Percentiles rank a stretch among this genome's conserved stretches.
phyloP scores from a whole-genome alignment of 64 coral and sea anemone species.

The Montipora cactus region DNA sequence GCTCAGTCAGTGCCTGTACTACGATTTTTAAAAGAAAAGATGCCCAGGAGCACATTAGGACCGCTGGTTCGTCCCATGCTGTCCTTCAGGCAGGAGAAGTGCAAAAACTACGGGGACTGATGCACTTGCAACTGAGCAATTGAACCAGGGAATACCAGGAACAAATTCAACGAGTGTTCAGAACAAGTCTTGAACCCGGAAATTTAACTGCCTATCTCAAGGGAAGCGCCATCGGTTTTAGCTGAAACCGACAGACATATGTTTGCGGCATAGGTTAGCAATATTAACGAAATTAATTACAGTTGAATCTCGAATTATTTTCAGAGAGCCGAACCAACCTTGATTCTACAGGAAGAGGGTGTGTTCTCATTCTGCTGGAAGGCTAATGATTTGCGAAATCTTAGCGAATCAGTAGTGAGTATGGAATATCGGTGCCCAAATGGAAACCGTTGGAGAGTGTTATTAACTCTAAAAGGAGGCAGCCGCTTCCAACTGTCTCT shows the following conservation, averaged over 20 bases:
- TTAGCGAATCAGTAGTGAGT: not conserved
- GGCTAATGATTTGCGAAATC: not conserved
- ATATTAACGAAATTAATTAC: not conserved
- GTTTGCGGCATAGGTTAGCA: not conserved
- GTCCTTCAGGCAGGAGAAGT: constrained; percentile 1
- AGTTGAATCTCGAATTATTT: not conserved
- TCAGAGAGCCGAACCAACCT: not conserved
- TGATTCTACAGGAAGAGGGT: not conserved
- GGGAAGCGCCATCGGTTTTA: not conserved
- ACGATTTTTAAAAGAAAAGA: not conserved
- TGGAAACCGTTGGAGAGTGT: not conserved
- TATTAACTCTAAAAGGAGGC: not conserved
- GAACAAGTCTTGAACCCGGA: too few relatives aligned
- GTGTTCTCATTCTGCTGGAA: not conserved
- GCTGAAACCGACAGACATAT: not conserved
- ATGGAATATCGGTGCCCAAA: not conserved
- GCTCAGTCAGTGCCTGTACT: not conserved
- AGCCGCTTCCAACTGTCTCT: not conserved
- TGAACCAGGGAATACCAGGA: too few relatives aligned
- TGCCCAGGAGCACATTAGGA: not conserved
- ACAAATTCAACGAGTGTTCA: too few relatives aligned
- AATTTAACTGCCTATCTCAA: too few relatives aligned
- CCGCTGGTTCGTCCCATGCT: not conserved
- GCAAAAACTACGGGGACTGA: not conserved
- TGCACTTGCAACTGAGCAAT: not conserved